These are phyloP conservation scores for Beaufortia kweichowensis DNA, from an alignment of 2,113 vertebrate genomes.

Conservation along the genomic window DNA sequence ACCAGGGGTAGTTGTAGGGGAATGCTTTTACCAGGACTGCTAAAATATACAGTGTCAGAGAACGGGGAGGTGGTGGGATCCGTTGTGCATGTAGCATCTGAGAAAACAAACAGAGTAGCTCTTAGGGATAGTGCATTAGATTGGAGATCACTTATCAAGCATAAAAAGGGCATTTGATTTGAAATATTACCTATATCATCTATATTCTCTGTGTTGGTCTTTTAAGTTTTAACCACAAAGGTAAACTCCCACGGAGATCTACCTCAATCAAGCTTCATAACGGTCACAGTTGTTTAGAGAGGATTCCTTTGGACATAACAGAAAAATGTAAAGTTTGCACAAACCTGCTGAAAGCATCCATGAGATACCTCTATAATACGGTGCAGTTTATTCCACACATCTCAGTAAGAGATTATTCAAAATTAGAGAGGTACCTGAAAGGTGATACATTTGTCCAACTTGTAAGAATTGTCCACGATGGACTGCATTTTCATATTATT, in stretches of 20 bases:
- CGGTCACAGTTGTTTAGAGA: constrained; percentile 31
- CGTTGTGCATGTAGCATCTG: constrained; percentile 24
- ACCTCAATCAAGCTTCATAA: constrained; percentile 81
- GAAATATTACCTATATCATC: constrained; percentile 55
- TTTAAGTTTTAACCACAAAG: constrained; percentile 64
- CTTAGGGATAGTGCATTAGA: constrained; percentile 46
- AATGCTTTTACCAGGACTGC: constrained; percentile 78
- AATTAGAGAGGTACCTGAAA: constrained; percentile 35
- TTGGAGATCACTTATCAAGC: constrained; percentile 62
- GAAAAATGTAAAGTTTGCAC: constrained; percentile 51
- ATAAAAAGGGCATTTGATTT: constrained; percentile 48
- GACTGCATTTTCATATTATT: constrained; percentile 37
- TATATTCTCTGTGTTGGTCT: constrained; percentile 55
- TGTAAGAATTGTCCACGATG: constrained; percentile 3
- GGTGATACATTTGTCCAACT: neutral
- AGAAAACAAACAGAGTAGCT: constrained; percentile 51
- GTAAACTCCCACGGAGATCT: constrained; percentile 80
- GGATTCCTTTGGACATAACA: constrained; percentile 57
- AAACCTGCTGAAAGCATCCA: constrained; percentile 58
- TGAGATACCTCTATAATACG: constrained; percentile 48
- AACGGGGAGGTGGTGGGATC: neutral
- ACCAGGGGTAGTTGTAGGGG: constrained; percentile 59
- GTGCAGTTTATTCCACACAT: constrained; percentile 21
- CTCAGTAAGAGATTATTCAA: constrained; percentile 27
- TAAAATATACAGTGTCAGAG: constrained; percentile 54